These are phyloP conservation scores for Megaptera novaeangliae DNA, from an alignment of 2,113 vertebrate species.

Conservation along the genomic window DNA sequence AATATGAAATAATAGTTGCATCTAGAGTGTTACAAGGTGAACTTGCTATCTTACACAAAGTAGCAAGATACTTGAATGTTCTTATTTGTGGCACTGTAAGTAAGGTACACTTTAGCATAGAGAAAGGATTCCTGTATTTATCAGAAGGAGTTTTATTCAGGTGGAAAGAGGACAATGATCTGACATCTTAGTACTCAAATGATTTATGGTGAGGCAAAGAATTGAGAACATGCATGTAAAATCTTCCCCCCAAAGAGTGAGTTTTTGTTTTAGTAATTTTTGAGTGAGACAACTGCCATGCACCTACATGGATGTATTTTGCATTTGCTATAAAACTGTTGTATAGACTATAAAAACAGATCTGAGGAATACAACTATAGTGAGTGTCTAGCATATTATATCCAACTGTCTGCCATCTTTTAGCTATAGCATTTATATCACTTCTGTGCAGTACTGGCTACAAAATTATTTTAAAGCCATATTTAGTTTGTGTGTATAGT, in stretches of 20 bases:
- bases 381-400: neutral
- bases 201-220: neutral
- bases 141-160: neutral
- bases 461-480: neutral
- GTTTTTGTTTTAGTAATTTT: conserved; percentile 12
- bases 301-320: neutral
- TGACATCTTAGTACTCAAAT: neutral
- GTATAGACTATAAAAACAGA: neutral
- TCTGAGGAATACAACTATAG: neutral
- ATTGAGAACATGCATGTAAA: neutral
- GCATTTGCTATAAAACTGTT: neutral
- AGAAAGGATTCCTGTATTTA: neutral
- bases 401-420: neutral
- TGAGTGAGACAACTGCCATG: neutral
- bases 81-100: conserved; percentile 22
- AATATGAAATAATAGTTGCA: neutral
- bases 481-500: neutral
- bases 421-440: neutral
- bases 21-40: neutral
- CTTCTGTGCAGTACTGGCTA: neutral
- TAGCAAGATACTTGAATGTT: neutral
- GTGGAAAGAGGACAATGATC: neutral
- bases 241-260: neutral
- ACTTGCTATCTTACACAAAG: neutral
- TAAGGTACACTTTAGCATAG: neutral